Base-by-base conservation (phyloP, 2,888 invertebrate species). In the Andrena marginata region DNA sequence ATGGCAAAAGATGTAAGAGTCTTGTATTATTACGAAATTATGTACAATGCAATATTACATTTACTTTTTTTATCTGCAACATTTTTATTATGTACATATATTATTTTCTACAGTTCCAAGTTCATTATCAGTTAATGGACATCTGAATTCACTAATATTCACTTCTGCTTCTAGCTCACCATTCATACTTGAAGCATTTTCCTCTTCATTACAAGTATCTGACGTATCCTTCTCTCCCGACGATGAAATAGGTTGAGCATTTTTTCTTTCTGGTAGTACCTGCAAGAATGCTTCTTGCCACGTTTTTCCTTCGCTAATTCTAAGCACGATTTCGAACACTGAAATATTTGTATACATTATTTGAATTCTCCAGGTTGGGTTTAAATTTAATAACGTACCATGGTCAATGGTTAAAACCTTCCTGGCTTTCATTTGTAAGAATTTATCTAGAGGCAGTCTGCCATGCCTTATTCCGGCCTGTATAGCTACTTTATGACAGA, bases 371-470 rank as follows among this genome's bases (percentile, higher is more conserved):
- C 13, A 16, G 42, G 1, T 42, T 42, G 13, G 42, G 4, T 16
- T 42, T 42, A 3, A 20, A 26, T 56, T 26, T 26, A 56, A 10
- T 29, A 31, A 85, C 89, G 94, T 95, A 97, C 97, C 99, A 95
- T 99, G 99, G 94, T 99, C 98, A 87, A 99, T 97, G 59, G 99
- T 98, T 77, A 99, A 95, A 68, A 99, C 99, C 95, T 98, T 97
- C 89, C 99, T 96, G 6, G 98, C 97, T 94, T 98, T 98, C 97
- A 99, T 97, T 91, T 97, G 96, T 63, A 99, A 96, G 95, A 97
- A 97, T 94, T 98, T 97, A 85, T 96, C 96, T 87, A 99, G 96
- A 0, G 99, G 99, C 63, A 99, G 94, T 90, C 97, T 96, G 0
- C 96, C 98, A 94, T 99, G 99, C 80, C 94, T 94, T 42, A 99